Evolutionary conservation across 2,113 vertebrate species (phyloP).

Genomic region (Trichomycterus rosablanca): DNA sequence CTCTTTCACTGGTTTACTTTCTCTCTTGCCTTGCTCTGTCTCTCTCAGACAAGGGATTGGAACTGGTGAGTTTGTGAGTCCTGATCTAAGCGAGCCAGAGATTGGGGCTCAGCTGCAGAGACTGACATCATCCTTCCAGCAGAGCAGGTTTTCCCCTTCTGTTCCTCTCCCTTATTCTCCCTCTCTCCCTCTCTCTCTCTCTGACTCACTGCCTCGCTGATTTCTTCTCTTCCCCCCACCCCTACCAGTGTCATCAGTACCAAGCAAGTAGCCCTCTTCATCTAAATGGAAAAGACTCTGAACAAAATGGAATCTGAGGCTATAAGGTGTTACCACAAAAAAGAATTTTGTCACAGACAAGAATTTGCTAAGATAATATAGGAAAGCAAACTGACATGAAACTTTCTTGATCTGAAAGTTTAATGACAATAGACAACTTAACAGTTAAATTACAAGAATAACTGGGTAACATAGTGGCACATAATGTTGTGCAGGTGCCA

Average conservation of each 20-base stretch:
- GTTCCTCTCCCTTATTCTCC: constrained; percentile 27
- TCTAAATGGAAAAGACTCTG: constrained; percentile 25
- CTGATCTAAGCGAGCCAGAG: constrained; percentile 58
- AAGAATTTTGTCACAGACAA: too few relatives aligned
- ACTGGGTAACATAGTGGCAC: too few relatives aligned
- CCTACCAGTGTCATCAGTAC: constrained; percentile 41
- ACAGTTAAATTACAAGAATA: too few relatives aligned
- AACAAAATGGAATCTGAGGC: constrained; percentile 31
- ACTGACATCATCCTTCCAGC: constrained; percentile 78
- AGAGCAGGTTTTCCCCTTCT: constrained; percentile 72
- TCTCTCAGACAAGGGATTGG: constrained; percentile 46
- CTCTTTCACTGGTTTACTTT: constrained; percentile 39
- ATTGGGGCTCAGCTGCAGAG: constrained; percentile 74
- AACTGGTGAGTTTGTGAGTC: constrained; percentile 59
- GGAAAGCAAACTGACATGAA: too few relatives aligned
- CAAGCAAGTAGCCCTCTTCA: constrained; percentile 24
- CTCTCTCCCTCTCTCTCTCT: constrained; percentile 24
- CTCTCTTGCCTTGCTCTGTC: too few relatives aligned
- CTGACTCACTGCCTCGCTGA: constrained; percentile 26
- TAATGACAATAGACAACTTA: too few relatives aligned
- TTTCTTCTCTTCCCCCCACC: constrained; percentile 31
- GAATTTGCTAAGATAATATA: too few relatives aligned
- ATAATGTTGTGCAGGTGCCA: too few relatives aligned
- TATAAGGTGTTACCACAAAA: too few relatives aligned
- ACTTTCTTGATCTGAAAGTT: too few relatives aligned